These are phyloP conservation scores for Paguma larvata DNA, from an alignment of 2,797 vertebrate genomes.

Conservation along the genomic window DNA sequence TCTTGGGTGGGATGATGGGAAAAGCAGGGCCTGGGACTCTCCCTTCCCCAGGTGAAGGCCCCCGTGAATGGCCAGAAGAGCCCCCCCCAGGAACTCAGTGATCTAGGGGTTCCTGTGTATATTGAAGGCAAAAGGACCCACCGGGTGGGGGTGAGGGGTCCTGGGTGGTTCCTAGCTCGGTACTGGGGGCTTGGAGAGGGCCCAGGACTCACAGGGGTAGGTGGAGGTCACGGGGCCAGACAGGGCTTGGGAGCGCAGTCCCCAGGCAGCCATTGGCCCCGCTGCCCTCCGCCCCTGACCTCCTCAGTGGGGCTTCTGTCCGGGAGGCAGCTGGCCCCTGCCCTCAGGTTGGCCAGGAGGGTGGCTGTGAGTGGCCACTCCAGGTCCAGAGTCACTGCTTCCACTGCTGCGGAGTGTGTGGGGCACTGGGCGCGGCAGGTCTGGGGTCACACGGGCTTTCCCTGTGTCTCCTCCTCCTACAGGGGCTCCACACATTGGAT, in stretches of 20 bases:
- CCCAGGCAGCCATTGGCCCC: neutral
- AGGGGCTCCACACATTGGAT: neutral
- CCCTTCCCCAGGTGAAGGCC: neutral
- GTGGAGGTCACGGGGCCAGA: neutral
- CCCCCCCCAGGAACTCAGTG: neutral
- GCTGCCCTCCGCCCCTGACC: too few species aligned
- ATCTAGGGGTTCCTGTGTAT: neutral
- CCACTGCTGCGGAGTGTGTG: neutral
- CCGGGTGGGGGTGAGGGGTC: neutral
- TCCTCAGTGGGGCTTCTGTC: neutral
- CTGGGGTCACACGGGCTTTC: neutral
- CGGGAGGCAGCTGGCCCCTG: neutral
- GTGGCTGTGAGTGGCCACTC: neutral
- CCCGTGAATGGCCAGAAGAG: neutral
- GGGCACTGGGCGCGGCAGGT: fast-evolving
- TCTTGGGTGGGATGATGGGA: neutral
- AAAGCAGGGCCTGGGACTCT: neutral
- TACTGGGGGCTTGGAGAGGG: neutral
- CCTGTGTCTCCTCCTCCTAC: too few species aligned
- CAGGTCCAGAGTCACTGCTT: neutral
- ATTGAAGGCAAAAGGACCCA: fast-evolving
- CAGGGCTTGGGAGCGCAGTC: neutral
- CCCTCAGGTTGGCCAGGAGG: neutral
- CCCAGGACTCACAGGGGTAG: neutral
- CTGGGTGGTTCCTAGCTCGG: neutral